A percentile compares a stretch with the other conserved stretches of the same genome.
Conservation (phyloP, 2,113 vertebrate genomes). For the Petroica traversi region DNA sequence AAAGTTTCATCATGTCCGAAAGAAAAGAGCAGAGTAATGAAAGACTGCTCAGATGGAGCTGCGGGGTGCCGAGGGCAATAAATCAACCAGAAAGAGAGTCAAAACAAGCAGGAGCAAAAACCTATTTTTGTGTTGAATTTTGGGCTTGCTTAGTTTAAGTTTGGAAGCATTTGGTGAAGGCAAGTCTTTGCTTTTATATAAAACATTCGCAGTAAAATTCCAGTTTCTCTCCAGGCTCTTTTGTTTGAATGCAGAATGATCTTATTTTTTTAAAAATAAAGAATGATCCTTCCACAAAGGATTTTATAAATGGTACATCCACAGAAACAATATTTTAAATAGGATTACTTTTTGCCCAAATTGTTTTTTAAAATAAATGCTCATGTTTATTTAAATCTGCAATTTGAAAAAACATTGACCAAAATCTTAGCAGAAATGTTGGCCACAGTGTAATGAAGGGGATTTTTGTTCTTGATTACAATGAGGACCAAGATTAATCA, state of each 20-base stretch:
- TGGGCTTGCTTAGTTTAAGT: not conserved
- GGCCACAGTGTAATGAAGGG: conserved; percentile 1
- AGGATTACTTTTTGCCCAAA: not conserved
- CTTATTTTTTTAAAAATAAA: not conserved
- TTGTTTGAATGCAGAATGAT: not conserved
- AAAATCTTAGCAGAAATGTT: conserved; percentile 25
- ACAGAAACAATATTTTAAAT: not conserved
- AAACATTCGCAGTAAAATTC: not conserved
- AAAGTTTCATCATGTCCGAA: conserved; percentile 53
- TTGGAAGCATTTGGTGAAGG: not conserved
- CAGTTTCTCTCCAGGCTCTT: not conserved
- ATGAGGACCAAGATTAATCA: conserved; percentile 2
- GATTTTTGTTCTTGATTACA: conserved; percentile 40
- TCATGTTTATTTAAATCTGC: not conserved
- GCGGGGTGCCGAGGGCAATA: not conserved
- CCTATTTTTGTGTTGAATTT: not conserved
- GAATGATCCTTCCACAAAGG: not conserved
- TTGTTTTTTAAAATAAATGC: not conserved
- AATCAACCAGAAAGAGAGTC: conserved; percentile 30
- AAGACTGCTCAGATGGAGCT: conserved; percentile 9
- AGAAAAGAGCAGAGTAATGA: conserved; percentile 28
- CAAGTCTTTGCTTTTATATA: not conserved
- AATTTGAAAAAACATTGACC: not conserved
- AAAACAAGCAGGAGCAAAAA: conserved; percentile 33
- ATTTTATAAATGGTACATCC: not conserved